Evolutionary conservation across 2,113 vertebrate genomes (phyloP).

Genomic region (human): GRCh38 chr13:111551001-111551500

Average conservation of each 20-base stretch:
- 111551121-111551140: background rate
- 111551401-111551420: background rate
- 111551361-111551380: accelerated
- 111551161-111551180: background rate
- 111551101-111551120: background rate
- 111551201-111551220: background rate
- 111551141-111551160: background rate
- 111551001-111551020: background rate
- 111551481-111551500: background rate
- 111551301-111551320: background rate
- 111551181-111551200: background rate
- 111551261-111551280: too few relatives aligned
- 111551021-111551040: background rate
- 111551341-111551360: background rate
- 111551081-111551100: accelerated
- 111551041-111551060: background rate
- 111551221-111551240: background rate
- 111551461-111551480: accelerated
- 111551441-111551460: background rate
- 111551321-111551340: accelerated
- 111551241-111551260: background rate
- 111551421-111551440: background rate
- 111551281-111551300: accelerated
- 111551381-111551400: background rate
- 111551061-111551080: background rate